Evolutionary conservation across 23 tunicate genomes (phyloP), one percentile per base, ranked within the genome.

Genomic region (Clavelina lepadiformis): DNA sequence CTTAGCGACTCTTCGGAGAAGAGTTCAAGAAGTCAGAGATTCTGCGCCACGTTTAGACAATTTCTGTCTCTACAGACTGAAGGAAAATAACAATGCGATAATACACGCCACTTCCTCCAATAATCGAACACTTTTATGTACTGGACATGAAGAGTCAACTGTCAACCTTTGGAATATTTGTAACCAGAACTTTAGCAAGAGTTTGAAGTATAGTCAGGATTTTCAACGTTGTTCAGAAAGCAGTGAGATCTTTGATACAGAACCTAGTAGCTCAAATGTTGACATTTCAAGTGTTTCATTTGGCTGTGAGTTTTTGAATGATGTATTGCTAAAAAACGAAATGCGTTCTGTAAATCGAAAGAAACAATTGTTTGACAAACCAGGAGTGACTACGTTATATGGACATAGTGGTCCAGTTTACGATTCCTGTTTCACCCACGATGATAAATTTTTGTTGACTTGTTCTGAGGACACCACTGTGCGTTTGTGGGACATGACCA

Each of bases 381-480:
- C 35, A 7, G 11, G 25, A 18, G 51, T 65, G 30, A 52, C 46
- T 5, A 21, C 24, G 18, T 28, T 89, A 38, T 74, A 56, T 4
- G 97, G 75, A 2, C 97, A 89, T 65, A 46, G 74, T 19, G 97
- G 78, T 24, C 73, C 83, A 1, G 80, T 89, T 33, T 70, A 58
- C 37, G 68, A 54, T 5, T 63, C 89, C 3, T 71, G 78, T 51
- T 89, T 81, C 56, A 51, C 80, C 3, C 81, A 70, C 32, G 74
- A 89, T 46, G 87, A 89, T 36, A 56, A 62, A 32, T 81, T 35
- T 53, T 13, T 89, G 35, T 45, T 89, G n/a, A 60, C 97, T 6
- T 55, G 71, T 28, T 81, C 97, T 7, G 83, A 81, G 51, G 97
- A 89, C 35, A 65, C 83, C 2, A 81, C 68, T 56, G 76, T 89